Evolutionary conservation across 2,113 vertebrate species (phyloP).

Genomic region (Anser cygnoides): DNA sequence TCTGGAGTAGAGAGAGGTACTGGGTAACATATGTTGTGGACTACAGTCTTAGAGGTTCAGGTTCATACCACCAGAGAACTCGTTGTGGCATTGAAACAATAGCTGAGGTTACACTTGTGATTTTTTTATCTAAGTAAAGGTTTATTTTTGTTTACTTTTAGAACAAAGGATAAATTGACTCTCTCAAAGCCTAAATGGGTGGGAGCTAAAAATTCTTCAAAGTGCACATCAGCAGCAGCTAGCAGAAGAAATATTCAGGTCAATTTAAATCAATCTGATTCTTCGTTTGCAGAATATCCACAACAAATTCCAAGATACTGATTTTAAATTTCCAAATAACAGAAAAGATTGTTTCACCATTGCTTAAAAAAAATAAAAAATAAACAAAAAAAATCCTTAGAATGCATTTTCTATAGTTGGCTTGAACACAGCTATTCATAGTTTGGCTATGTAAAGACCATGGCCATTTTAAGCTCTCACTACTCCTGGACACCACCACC

Average conservation of each 20-base stretch:
- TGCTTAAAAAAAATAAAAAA: not conserved
- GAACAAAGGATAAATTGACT: not conserved
- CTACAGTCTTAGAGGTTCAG: not conserved
- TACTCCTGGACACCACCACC: not conserved
- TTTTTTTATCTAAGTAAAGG: not conserved
- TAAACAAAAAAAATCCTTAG: not conserved
- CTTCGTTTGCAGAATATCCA: not conserved
- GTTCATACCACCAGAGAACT: not conserved
- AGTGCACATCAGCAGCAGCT: not conserved
- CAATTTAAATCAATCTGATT: not conserved
- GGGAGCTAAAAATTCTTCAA: not conserved
- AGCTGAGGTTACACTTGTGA: not conserved
- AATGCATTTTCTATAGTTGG: not conserved
- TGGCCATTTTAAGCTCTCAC: not conserved
- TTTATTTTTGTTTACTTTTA: not conserved
- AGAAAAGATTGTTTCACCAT: not conserved
- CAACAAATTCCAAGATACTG: not conserved
- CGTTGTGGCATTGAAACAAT: not conserved
- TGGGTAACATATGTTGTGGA: not conserved
- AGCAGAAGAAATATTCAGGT: not conserved
- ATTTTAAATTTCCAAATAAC: not conserved
- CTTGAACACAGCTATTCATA: not conserved
- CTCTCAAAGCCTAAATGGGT: not conserved
- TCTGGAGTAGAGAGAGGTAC: not conserved
- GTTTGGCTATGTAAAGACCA: not conserved